phyloP scores from a whole-genome alignment of 2,113 vertebrate species.

The Ia io region DNA sequence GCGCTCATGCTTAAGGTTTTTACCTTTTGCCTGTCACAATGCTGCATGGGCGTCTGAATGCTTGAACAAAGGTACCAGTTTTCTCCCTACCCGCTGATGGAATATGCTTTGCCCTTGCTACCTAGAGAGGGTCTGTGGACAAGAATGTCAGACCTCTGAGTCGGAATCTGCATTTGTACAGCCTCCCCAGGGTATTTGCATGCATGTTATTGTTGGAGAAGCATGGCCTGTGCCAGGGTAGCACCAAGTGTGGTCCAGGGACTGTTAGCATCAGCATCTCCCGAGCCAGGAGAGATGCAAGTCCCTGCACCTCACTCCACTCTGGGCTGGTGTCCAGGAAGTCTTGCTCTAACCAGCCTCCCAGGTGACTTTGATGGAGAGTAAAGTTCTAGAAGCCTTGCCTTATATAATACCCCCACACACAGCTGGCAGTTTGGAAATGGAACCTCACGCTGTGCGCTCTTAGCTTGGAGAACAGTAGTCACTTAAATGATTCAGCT shows the following conservation, averaged over 20 bases:
- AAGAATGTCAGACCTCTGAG: not conserved
- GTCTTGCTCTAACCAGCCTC: not conserved
- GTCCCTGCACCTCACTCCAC: not conserved
- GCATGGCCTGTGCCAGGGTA: not conserved
- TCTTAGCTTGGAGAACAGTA: not conserved
- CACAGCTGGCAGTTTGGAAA: not conserved
- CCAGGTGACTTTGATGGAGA: not conserved
- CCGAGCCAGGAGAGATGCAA: not conserved
- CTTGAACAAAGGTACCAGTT: not conserved
- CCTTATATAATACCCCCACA: fast-evolving
- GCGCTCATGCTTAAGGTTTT: not conserved
- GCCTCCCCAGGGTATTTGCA: not conserved
- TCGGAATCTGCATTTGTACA: fast-evolving
- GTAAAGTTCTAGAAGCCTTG: not conserved
- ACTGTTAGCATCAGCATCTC: not conserved
- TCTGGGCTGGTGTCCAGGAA: not conserved
- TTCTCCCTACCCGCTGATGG: fast-evolving
- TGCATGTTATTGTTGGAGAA: not conserved
- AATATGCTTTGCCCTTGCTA: not conserved
- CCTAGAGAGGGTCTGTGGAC: not conserved
- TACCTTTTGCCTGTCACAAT: not conserved
- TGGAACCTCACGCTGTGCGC: not conserved
- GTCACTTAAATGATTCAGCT: not conserved
- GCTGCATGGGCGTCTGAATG: not conserved
- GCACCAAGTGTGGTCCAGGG: fast-evolving